Evolutionary conservation across 2,113 vertebrate genomes (phyloP).

Genomic region (Zapus hudsonius): DNA sequence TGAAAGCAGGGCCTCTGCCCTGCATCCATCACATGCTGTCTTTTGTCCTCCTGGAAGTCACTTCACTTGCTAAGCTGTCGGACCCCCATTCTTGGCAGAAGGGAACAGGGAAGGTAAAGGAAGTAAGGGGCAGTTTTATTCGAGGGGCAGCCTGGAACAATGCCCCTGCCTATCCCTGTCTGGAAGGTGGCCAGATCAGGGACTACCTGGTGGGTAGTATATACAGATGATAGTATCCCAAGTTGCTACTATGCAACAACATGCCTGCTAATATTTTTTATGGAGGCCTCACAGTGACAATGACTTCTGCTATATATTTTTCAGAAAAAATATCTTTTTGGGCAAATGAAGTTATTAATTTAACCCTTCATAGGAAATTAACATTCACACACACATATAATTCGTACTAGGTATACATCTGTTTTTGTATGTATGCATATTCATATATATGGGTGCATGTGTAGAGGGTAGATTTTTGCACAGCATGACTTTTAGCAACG

Average conservation of each 20-base stretch:
- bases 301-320: background rate
- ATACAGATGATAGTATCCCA: accelerated
- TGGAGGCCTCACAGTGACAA: background rate
- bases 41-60: accelerated
- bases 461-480: background rate
- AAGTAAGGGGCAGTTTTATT: background rate
- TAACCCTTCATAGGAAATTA: no score
- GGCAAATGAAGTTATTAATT: background rate
- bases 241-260: background rate
- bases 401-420: no score
- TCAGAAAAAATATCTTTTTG: background rate
- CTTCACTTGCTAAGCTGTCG: background rate
- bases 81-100: background rate
- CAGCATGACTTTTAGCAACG: background rate
- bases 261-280: background rate
- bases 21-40: no score
- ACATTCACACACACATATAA: no score
- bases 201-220: background rate
- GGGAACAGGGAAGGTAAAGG: background rate
- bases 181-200: background rate
- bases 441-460: no score
- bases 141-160: background rate
- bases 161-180: background rate
- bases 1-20: background rate
- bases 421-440: no score